Evolutionary conservation across 1,140 invertebrate genomes (phyloP).

Genomic region (fruit fly (Drosophila melanogaster)): DNA sequence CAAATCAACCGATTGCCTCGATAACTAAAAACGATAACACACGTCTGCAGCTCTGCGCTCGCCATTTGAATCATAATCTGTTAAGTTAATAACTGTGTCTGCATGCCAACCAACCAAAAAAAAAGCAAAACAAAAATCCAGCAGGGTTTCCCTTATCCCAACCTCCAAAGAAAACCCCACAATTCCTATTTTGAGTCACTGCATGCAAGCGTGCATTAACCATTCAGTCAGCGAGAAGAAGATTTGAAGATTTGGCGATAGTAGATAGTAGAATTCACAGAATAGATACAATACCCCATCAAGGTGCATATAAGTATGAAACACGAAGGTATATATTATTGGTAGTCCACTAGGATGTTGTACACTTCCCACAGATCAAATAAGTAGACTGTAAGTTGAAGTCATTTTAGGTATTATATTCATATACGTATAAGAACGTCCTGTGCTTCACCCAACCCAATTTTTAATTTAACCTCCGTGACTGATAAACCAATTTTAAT

Average conservation of each 20-base stretch:
- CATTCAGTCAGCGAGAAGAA: conserved; percentile 8
- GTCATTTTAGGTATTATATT: background rate
- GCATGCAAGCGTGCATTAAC: conserved; percentile 29
- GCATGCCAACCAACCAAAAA: conserved; percentile 26
- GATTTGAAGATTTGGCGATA: conserved; percentile 11
- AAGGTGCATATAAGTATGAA: conserved; percentile 34
- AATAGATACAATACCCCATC: background rate
- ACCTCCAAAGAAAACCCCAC: background rate
- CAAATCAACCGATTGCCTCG: conserved; percentile 22
- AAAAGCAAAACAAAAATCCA: background rate
- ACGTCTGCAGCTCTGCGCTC: conserved; percentile 19
- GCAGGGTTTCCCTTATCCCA: conserved; percentile 24
- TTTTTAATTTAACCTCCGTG: conserved; percentile 13
- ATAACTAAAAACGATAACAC: conserved; percentile 43
- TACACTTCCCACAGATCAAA: background rate
- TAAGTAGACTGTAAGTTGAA: conserved; percentile 11
- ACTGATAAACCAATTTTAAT: conserved; percentile 51
- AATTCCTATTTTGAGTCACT: conserved; percentile 2
- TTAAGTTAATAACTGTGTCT: conserved; percentile 36
- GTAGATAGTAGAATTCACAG: background rate
- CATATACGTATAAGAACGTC: conserved; percentile 3
- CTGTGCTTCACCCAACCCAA: background rate
- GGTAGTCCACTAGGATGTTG: background rate
- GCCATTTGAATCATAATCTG: conserved; percentile 35
- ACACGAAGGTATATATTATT: background rate